Base-by-base conservation (phyloP, 1,140 invertebrate species). In the Caenorhabditis tropicalis region DNA sequence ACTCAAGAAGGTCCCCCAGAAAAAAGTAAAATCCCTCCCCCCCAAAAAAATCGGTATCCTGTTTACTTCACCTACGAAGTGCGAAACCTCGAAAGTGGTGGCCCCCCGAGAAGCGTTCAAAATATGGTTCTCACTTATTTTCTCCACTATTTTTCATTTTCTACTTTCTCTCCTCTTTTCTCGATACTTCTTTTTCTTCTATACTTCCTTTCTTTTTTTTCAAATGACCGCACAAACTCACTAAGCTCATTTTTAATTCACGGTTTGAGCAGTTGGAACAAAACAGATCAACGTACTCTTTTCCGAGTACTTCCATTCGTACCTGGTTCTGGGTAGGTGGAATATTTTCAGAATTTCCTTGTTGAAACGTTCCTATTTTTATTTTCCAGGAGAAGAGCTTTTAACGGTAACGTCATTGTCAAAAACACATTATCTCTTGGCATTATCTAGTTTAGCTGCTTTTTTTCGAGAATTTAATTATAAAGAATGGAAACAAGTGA, bases 11-110 rank as follows among this genome's bases (percentile, higher is more conserved):
- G n/a, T n/a, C n/a, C n/a, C n/a, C n/a, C n/a, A 21, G 36, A 27
- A 12, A n/a, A 31, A 43, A 43, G 24, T 5, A 43, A 43, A 43
- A 6, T 43, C 12, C 39, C 39, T 74, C 65, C 43, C n/a, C n/a
- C n/a, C n/a, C n/a, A n/a, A n/a, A n/a, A n/a, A 5, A 19, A 74
- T n/a, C 65, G 21, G 43, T 74, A 74, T 74, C 65, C 65, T 74
- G 65, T 74, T 74, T 74, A 74, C 65, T n/a, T 2, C n/a, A 12
- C 24, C 24, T 31, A 33, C 65, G 15, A 74, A 74, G 65, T 74
- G 65, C 65, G 36, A 46, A 43, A 2, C 58, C 31, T 19, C 31
- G 29, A 33, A 33, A 74, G 15, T 24, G 21, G 36, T 74, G 65
- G 65, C 27, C 36, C 65, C 19, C 24, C 29, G 21, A 36, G 19